Evolutionary conservation across 2,888 invertebrate genomes (phyloP).

Genomic region (Caenorhabditis doughertyi): DNA sequence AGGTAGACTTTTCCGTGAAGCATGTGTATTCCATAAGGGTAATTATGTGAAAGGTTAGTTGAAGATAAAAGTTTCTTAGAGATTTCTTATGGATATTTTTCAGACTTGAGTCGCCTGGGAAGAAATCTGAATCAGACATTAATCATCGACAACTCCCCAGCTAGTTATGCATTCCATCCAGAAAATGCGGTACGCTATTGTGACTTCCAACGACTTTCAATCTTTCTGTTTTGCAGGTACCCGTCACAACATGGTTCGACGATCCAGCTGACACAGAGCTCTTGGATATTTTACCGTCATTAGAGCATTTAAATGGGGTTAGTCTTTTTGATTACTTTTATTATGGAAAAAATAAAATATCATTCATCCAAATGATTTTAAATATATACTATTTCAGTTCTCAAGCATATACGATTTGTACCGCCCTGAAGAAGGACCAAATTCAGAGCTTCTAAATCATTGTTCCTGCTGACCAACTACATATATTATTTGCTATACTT

Average conservation of each 20-base stretch:
- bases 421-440: constrained; percentile 58
- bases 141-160: constrained; percentile 99
- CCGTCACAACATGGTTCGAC: constrained; percentile 99
- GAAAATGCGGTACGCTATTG: constrained; percentile 92
- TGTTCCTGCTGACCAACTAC: constrained; percentile 41
- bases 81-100: no score
- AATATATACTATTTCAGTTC: constrained; percentile 38
- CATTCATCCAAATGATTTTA: neutral
- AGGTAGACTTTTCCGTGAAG: constrained; percentile 96
- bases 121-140: constrained; percentile 96
- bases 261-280: constrained; percentile 98
- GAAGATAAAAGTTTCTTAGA: neutral
- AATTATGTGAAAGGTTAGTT: constrained; percentile 93
- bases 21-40: constrained; percentile 99
- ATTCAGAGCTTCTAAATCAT: constrained; percentile 55
- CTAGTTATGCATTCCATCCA: constrained; percentile 99
- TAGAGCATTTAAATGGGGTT: constrained; percentile 96
- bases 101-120: constrained; percentile 96
- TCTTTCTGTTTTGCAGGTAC: constrained; percentile 87
- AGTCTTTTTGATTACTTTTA: neutral
- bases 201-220: no score
- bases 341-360: no score
- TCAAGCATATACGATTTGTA: constrained; percentile 54
- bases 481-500: constrained; percentile 9
- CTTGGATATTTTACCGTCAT: constrained; percentile 96